These are phyloP conservation scores for Smittia aterrima DNA, from an alignment of 2,888 invertebrate genomes.

Conservation along the genomic window DNA sequence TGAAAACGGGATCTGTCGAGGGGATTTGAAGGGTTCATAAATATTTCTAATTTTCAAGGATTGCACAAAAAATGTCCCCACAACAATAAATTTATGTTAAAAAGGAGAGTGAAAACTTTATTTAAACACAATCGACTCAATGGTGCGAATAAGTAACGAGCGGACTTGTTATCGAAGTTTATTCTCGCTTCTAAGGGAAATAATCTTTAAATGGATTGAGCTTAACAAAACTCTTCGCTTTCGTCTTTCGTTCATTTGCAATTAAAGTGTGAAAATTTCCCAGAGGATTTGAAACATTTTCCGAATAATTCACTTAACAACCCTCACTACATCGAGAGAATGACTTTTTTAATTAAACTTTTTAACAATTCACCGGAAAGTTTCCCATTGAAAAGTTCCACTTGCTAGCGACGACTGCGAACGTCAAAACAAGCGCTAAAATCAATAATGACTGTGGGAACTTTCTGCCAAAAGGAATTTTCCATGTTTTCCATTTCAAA, in stretches of 20 bases:
- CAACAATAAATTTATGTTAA: constrained; percentile 37
- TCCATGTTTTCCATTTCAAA: neutral
- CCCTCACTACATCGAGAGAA: neutral
- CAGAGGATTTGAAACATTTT: neutral
- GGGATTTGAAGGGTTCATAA: constrained; percentile 38
- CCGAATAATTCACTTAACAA: constrained; percentile 1
- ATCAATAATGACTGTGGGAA: constrained; percentile 38
- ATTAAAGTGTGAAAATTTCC: no score
- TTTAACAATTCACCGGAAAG: neutral
- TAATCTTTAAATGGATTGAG: neutral
- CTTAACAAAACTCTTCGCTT: neutral
- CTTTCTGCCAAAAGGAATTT: constrained; percentile 4
- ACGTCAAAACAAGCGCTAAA: neutral
- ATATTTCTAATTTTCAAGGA: constrained; percentile 37
- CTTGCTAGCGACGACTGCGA: neutral
- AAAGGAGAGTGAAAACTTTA: neutral
- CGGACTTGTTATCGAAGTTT: neutral
- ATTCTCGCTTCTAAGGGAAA: neutral
- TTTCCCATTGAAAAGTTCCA: neutral
- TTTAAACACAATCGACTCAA: neutral
- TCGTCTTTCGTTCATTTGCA: neutral
- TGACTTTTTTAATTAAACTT: constrained; percentile 24
- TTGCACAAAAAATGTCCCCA: constrained; percentile 20
- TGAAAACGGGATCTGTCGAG: constrained; percentile 15
- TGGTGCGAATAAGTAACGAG: neutral